Evolutionary conservation across 2,888 invertebrate genomes (phyloP).

Genomic region (Napeogenes inachia): DNA sequence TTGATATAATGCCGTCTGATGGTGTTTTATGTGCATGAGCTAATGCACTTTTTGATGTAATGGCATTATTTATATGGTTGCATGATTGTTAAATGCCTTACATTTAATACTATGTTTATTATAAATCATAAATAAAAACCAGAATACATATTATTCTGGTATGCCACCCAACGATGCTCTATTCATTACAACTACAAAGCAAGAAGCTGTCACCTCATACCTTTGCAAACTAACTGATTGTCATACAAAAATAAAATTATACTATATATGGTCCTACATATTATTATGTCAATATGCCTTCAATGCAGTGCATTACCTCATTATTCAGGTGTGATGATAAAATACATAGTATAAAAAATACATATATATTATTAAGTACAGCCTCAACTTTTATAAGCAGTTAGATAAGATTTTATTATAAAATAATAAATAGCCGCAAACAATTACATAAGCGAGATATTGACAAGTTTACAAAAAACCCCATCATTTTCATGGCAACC

Average conservation of each 20-base stretch:
- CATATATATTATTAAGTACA: not conserved
- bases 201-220: not conserved
- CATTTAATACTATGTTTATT: no score
- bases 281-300: not conserved
- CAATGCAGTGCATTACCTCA: constrained; percentile 6
- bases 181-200: not conserved
- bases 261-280: no score
- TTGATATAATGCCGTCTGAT: constrained; percentile 2
- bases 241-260: not conserved
- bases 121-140: no score
- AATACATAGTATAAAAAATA: not conserved
- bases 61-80: no score
- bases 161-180: not conserved
- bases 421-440: not conserved
- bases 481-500: constrained; percentile 3
- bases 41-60: constrained; percentile 5
- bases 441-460: not conserved
- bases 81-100: no score
- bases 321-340: not conserved
- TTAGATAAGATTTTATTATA: not conserved
- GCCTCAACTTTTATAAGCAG: not conserved
- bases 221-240: not conserved
- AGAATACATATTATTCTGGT: no score
- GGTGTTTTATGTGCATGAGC: constrained; percentile 4
- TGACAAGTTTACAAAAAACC: constrained; percentile 1